Evolutionary conservation across 2,888 invertebrate genomes (phyloP), one percentile per base, ranked within the genome.

Genomic region (Hirtodrosophila alboralis): DNA sequence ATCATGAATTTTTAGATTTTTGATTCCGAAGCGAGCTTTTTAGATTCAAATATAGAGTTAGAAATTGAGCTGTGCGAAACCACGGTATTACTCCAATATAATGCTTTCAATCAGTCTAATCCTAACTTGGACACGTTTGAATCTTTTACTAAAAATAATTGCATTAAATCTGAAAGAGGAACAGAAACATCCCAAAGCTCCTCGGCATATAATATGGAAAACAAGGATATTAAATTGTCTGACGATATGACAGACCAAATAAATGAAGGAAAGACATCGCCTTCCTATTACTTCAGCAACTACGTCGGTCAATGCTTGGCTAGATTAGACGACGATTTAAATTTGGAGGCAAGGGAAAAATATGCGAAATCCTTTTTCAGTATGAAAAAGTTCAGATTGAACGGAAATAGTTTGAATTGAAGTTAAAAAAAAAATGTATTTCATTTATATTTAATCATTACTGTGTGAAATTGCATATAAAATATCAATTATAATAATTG

Each of bases 341-440:
- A 68, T 6, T 47, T 65, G 23, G 51, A 52, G 21, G 65, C 65
- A 9, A 60, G 65, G 12, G 68, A 65, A 21, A 68, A 33, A 65
- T 65, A 8, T 51, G 40, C 12, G 61, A 68, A 43, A 48, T 65
- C 4, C 37, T 65, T 14, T 68, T 60, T 41, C 43, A 41, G 10
- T 68, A 14, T 12, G 65, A 65, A 21, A 60, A 31, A 48, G 31
- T 30, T 23, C 65, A 65, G 47, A 52, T 69, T 26, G 12, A 57
- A 34, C 69, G 62, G 13, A 45, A 53, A 31, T 60, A 56, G 34
- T 53, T 44, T 49, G 40, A 59, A 31, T 28, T 23, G 18, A 27
- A 44, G 44, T 13, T 23, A 7, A 41, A 34, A 14, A 3, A 18
- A 18, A 18, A n/a, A n/a, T n/a, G n/a, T n/a, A n/a, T n/a, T 5